Base-by-base conservation (phyloP, 2,888 invertebrate genomes). In the Agrotis puta region DNA sequence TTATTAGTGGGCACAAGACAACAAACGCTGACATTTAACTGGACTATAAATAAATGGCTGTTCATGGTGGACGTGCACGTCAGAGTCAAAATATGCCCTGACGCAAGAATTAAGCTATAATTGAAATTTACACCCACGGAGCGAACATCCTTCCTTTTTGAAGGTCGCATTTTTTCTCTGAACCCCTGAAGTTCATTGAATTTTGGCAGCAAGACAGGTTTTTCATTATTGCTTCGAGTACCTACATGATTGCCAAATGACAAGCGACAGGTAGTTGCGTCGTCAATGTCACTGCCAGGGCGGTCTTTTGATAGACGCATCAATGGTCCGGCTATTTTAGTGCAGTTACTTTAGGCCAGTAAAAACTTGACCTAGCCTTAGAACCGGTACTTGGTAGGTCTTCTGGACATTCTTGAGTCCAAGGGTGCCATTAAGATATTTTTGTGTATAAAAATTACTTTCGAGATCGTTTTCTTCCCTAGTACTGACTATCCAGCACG, bases 271-370 rank as follows among this genome's bases (percentile, higher is more conserved):
- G 87, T 84, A 86, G 83, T 90, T 80, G 83, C 84, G 82, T 82
- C 85, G 83, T 91, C 95, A 95, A 94, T 96, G 95, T 95, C 95
- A 96, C 91, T 95, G 95, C 91, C 95, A 93, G 89, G 90, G 88
- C 92, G 86, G 88, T 83, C 86, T 86, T 82, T 89, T 90, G 91
- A 92, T 92, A 91, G 89, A 88, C 87, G 89, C 91, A 94, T 95
- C 94, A 94, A 94, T 93, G 93, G 88, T 81, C 85, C 82, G 82
- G 86, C 88, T 94, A 94, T 95, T 95, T 94, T 88, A 77, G 89
- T 87, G 85, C 83, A 78, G 87, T 91, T 88, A 92, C 91, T 91
- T 88, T 88, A 89, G 87, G 90, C 92, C 88, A 91, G 91, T 91
- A 93, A 93, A 93, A 93, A 91, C 90, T 90, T 92, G 91, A 92